phyloP scores from a whole-genome alignment of 2,797 vertebrate species.

The Muscicapa comitata region DNA sequence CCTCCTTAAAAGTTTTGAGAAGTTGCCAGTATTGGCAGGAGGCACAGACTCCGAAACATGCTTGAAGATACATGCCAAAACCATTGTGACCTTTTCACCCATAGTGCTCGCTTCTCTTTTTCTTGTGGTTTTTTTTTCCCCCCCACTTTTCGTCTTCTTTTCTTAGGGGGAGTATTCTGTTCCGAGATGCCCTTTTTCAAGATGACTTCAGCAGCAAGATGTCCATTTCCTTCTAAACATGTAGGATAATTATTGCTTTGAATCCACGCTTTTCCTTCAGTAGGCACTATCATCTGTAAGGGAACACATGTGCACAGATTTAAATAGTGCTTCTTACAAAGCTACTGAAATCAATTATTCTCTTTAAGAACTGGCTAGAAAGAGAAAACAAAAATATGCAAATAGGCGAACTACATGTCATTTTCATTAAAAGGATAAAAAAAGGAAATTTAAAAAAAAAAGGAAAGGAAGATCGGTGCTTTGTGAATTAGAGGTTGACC shows the following conservation, averaged over 20 bases:
- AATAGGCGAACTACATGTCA: conserved; percentile 29
- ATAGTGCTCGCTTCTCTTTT: conserved; percentile 31
- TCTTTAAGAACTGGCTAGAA: conserved; percentile 53
- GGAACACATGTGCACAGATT: conserved; percentile 49
- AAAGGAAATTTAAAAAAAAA: background rate
- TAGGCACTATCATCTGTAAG: conserved; percentile 63
- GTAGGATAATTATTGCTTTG: conserved; percentile 52
- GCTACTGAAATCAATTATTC: conserved; percentile 55
- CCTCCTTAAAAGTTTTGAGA: conserved; percentile 81
- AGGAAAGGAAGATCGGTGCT: background rate
- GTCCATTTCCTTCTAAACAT: conserved; percentile 47
- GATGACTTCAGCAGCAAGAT: conserved; percentile 33
- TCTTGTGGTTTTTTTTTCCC: background rate
- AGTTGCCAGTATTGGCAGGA: conserved; percentile 80
- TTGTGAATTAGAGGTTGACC: conserved; percentile 62
- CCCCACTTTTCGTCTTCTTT: background rate
- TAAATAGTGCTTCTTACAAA: conserved; percentile 60
- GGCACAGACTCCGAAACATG: conserved; percentile 75
- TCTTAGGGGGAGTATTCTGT: background rate
- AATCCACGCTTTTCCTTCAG: conserved; percentile 27
- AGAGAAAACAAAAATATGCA: conserved; percentile 57
- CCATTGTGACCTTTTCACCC: conserved; percentile 76
- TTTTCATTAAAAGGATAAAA: background rate
- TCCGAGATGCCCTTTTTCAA: conserved; percentile 17
- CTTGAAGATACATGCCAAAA: conserved; percentile 73